phyloP scores from a whole-genome alignment of 2,113 vertebrate genomes.

The Sialia sialis region DNA sequence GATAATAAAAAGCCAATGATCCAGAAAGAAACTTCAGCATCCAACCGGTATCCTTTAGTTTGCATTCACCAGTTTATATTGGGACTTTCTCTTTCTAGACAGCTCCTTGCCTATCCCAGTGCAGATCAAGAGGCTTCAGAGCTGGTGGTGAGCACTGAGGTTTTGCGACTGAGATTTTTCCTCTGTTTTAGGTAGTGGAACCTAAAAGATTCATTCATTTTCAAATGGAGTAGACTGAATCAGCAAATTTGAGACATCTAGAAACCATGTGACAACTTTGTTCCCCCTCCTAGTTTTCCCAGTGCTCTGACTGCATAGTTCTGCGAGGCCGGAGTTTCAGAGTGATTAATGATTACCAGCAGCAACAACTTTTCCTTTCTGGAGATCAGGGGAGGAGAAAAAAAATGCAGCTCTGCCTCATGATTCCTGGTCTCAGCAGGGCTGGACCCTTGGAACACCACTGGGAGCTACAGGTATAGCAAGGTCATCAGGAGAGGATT shows the following conservation, averaged over 20 bases:
- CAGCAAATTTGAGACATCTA: not conserved
- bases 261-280: not conserved
- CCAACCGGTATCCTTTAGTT: not conserved
- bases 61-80: not conserved
- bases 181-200: not conserved
- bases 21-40: not conserved
- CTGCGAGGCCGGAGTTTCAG: constrained; percentile 28
- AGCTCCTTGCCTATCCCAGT: not conserved
- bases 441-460: not conserved
- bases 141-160: not conserved
- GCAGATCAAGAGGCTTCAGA: not conserved
- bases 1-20: not conserved
- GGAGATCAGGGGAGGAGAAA: not conserved
- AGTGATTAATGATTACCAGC: constrained; percentile 25
- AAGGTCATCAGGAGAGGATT: not conserved
- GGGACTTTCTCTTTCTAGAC: not conserved
- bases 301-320: not conserved
- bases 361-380: not conserved
- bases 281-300: not conserved
- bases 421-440: not conserved
- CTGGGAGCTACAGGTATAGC: not conserved
- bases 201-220: not conserved
- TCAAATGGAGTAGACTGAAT: not conserved
- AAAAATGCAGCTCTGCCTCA: not conserved
- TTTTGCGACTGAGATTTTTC: not conserved